Percentiles rank a stretch among this genome's conserved stretches.
These are phyloP conservation scores for Chorisops tibialis DNA, from an alignment of 2,888 invertebrate genomes.

Conservation along the genomic window DNA sequence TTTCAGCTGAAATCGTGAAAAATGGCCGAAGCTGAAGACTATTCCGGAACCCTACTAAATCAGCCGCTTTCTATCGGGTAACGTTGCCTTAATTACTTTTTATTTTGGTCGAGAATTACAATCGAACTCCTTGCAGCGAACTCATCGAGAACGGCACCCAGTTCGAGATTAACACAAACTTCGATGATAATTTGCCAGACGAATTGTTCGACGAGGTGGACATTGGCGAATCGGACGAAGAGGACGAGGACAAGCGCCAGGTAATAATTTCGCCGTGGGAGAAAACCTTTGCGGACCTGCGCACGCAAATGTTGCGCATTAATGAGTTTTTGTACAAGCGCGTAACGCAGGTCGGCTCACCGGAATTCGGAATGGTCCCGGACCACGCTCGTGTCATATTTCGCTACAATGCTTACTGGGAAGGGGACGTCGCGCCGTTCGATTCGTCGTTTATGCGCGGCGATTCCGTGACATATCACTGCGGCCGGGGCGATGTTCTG, in stretches of 20 bases:
- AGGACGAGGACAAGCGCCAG: conserved; percentile 34
- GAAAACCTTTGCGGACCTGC: conserved; percentile 44
- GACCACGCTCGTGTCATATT: conserved; percentile 44
- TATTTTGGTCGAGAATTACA: not conserved
- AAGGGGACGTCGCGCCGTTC: conserved; percentile 45
- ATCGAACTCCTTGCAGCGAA: conserved; percentile 38
- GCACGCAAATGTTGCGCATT: conserved; percentile 42
- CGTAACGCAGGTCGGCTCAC: conserved; percentile 36
- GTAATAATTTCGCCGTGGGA: conserved; percentile 46
- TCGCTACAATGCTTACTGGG: conserved; percentile 49
- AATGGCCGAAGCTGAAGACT: conserved; percentile 16
- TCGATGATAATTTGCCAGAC: conserved; percentile 37
- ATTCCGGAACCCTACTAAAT: conserved; percentile 34
- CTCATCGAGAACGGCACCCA: conserved; percentile 40
- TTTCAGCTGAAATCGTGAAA: not conserved
- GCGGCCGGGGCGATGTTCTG: conserved; percentile 47
- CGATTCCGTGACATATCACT: conserved; percentile 42
- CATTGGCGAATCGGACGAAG: conserved; percentile 35
- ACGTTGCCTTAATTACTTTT: conserved; percentile 13
- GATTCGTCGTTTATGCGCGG: conserved; percentile 49
- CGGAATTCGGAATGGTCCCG: conserved; percentile 39
- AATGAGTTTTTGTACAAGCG: conserved; percentile 42
- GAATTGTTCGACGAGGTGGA: conserved; percentile 8
- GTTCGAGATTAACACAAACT: conserved; percentile 46
- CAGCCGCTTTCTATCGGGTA: conserved; percentile 41